Base-by-base conservation (phyloP, 1,140 invertebrate genomes). In the Drosophila pruinosa region DNA sequence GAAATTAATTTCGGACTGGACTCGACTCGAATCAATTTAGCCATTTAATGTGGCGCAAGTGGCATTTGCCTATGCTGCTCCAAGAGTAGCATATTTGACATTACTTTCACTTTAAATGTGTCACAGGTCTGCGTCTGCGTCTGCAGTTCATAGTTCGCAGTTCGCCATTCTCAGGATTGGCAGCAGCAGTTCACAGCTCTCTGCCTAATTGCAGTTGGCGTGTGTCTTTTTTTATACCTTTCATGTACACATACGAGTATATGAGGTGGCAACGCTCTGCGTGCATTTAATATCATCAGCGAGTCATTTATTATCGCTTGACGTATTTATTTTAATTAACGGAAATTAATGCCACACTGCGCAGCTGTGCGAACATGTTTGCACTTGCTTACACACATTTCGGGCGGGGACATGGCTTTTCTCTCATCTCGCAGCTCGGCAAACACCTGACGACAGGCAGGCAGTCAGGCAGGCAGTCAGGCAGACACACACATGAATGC, bases 321-420 rank as follows among this genome's bases (percentile, higher is more conserved):
- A 88, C 78, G 78, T 78, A 88, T 88, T 88, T 88, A 88, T 88
- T 88, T 88, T 88, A 88, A 88, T 88, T 88, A 88, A 88, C 83
- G 82, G 82, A 88, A 88, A 88, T 88, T 88, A 88, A 82, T 78
- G 82, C 78, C 83, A 82, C 65, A 67, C 72, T 88, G 82, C 78
- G 82, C 78, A 75, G 65, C 61, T 75, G 64, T 75, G 72, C 72
- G 81, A 86, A 77, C 68, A 77, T 85, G 78, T 81, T 86, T 80
- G 80, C 80, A 80, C 48, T 73, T 54, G 75, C 80, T 85, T 73
- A 76, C 80, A 85, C 81, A 76, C 58, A 72, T 75, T 69, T 83
- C 48, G 57, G 70, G 28, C 28, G n/a, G 17, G 14, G 14, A 15
- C 39, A 10, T 14, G 39, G 7, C 17, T 50, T n/a, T 31, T 2